Base-by-base conservation (phyloP, 2,113 vertebrate genomes). In the Phyllopteryx taeniolatus region DNA sequence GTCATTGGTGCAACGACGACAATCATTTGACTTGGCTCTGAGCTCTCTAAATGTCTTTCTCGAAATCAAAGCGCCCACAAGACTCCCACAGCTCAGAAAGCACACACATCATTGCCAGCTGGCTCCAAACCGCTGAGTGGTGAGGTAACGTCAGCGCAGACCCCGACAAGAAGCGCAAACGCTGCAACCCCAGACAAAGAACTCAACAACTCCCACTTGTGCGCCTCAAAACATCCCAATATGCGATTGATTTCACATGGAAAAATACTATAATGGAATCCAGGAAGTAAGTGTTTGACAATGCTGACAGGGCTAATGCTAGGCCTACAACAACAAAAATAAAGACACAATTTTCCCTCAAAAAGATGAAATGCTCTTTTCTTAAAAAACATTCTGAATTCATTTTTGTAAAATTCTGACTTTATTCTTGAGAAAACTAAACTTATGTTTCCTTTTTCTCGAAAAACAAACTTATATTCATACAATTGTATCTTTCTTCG, bases 21-120 rank as follows among this genome's bases (percentile, higher is more conserved):
- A 63, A 56, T 22, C 15, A 20, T 22, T 31, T 6, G n/a, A 66
- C 13, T 47, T 8, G 14, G 44, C 64, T 66, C 44, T 10, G 64
- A 47, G 44, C 44, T 47, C 22, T 66, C 5, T 5, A 31, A 31
- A 47, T 47, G 43, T 66, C 35, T 39, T 39, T 39, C 35, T 39
- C 27, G 17, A 79, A 90, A 86, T 92, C 87, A 92, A 90, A 92
- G 87, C 62, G 44, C 72, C 88, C 87, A 82, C 87, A 83, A 85
- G 79, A 83, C 83, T 82, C 89, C 85, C 89, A 83, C 79, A 78
- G 75, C 75, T 83, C 80, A 27, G 9, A 81, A 83, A 90, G 87
- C 88, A 74, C 89, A 71, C 68, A 74, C 77, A 92, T 83, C 90
- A 90, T 86, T 92, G 92, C 91, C 92, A 92, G 86, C 88, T 93